Evolutionary conservation across 2,888 invertebrate genomes (phyloP), one percentile per base, ranked within the genome.

Genomic region (Keiferia lycopersicella): DNA sequence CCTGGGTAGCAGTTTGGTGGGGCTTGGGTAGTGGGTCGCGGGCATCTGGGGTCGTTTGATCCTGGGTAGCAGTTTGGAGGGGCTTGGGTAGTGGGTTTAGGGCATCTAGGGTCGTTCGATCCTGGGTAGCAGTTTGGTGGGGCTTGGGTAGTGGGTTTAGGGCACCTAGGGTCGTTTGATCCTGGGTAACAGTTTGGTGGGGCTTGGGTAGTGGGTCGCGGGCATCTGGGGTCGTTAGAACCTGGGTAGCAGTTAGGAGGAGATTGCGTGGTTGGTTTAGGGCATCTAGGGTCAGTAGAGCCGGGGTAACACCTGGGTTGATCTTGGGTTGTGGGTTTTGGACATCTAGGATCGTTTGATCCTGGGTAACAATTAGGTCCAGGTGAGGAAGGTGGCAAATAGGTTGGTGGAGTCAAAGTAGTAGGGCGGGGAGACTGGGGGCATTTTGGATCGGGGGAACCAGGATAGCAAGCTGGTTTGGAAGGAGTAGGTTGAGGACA

Each of bases 101-200:
- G 78, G 66, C 86, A 87, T 16, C 78, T 66, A 2, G 84, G 81
- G 63, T 82, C 81, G 26, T 26, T 26, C 3, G 78, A 78, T n/a
- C 84, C 86, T 2, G 84, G 83, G 61, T 75, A 86, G 53, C 84
- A 85, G 4, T 20, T 70, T n/a, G 79, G 73, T 16, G 39, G 7
- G 2, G 50, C 18, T 12, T 50, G 45, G 67, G 70, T 66, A 70
- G 80, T 70, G 6, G 68, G 50, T 60, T 69, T 11, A 2, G 82
- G 83, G 66, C 83, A 84, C 30, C 78, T 69, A 0, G 79, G 77
- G 66, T 87, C 82, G 0, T 62, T 70, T 3, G 81, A 79, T 7
- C 86, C 86, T 22, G 82, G 80, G 67, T 73, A 78, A 53, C 82
- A 81, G 11, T 68, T 68, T 0, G 64, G 71, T 10, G 58, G 65